phyloP scores from a whole-genome alignment of 2,888 invertebrate species.

The Heteromyza rotundicornis region DNA sequence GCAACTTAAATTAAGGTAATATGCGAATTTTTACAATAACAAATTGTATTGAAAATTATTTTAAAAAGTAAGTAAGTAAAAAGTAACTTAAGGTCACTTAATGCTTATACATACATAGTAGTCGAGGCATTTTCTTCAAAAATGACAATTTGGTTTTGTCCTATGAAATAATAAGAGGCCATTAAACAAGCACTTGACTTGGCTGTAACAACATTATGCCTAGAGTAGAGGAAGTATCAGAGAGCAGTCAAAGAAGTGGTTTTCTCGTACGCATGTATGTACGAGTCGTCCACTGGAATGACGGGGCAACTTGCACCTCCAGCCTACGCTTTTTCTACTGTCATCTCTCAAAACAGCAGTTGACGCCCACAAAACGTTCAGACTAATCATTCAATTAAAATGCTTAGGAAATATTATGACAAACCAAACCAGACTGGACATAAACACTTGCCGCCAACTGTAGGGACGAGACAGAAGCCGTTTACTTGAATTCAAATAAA shows the following conservation, averaged over 20 bases:
- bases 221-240: no score
- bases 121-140: no score
- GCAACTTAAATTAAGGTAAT: no score
- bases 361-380: neutral
- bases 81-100: no score
- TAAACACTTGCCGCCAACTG: neutral
- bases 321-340: neutral
- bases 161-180: neutral
- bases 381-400: neutral
- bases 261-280: no score
- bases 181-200: neutral
- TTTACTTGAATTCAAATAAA: neutral
- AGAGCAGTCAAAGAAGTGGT: no score
- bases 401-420: neutral
- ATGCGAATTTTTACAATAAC: no score
- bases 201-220: no score
- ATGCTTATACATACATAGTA: no score
- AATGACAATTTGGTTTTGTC: neutral
- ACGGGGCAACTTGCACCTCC: neutral
- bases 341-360: no score
- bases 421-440: neutral
- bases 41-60: no score
- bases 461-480: neutral
- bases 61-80: no score
- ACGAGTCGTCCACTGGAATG: slow-evolving; percentile 2